Conservation (phyloP, 2,113 vertebrate genomes). For the Neofelis nebulosa region DNA sequence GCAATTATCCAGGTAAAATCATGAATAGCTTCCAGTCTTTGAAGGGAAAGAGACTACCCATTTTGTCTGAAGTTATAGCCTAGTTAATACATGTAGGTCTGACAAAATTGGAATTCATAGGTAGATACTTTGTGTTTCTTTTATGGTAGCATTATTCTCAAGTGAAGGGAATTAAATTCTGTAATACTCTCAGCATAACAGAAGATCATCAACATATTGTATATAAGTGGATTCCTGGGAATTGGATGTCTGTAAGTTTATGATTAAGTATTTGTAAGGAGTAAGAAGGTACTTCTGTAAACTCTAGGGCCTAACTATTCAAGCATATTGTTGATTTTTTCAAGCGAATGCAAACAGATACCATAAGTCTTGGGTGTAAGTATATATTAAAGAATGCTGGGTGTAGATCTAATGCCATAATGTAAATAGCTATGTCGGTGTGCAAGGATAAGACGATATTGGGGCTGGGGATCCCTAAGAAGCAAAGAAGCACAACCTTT, state of each 20-base stretch:
- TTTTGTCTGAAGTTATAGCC: neutral
- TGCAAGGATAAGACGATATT: neutral
- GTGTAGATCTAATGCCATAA: neutral
- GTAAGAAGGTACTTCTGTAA: neutral
- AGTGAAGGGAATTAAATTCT: conserved; percentile 38
- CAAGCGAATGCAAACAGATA: neutral
- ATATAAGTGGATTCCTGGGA: neutral
- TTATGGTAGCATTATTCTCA: conserved; percentile 4
- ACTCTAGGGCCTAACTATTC: neutral
- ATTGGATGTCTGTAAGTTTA: conserved; percentile 18
- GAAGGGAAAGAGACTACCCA: neutral
- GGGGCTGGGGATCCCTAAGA: neutral
- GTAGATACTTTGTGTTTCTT: conserved; percentile 20
- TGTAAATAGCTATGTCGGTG: neutral
- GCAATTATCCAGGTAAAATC: neutral
- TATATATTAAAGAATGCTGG: neutral
- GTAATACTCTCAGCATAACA: neutral
- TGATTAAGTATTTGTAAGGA: conserved; percentile 1
- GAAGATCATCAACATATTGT: neutral
- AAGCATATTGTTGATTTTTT: neutral
- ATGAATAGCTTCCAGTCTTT: neutral
- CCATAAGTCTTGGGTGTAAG: neutral
- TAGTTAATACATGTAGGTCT: conserved; percentile 26
- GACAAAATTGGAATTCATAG: neutral
- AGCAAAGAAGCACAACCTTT: neutral